Evolutionary conservation across 2,888 invertebrate genomes (phyloP).

Genomic region (Stratiomys singularior): DNA sequence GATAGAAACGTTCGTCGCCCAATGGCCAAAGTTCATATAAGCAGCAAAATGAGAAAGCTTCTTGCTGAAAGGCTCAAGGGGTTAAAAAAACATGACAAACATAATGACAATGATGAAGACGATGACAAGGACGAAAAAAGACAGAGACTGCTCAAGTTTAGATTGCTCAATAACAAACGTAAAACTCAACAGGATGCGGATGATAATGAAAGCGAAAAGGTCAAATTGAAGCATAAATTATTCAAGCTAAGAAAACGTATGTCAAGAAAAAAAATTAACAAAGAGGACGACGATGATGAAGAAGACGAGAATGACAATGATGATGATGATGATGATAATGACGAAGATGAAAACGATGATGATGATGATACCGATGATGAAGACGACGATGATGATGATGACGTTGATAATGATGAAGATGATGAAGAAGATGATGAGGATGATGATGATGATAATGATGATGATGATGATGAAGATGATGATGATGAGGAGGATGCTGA

Average conservation of each 20-base stretch:
- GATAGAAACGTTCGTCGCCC: slow-evolving; percentile 51
- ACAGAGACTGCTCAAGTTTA: background rate
- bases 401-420: slow-evolving; percentile 62
- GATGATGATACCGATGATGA: slow-evolving; percentile 65
- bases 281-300: slow-evolving; percentile 61
- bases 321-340: slow-evolving; percentile 63
- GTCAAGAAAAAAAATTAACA: slow-evolving; percentile 58
- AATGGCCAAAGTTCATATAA: background rate
- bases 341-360: slow-evolving; percentile 61
- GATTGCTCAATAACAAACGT: slow-evolving; percentile 60
- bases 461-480: slow-evolving; percentile 64
- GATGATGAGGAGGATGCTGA: slow-evolving; percentile 61
- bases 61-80: too few relatives aligned
- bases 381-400: slow-evolving; percentile 63
- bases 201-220: slow-evolving; percentile 56
- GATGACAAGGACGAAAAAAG: slow-evolving; percentile 63
- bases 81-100: too few relatives aligned
- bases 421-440: slow-evolving; percentile 60
- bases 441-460: slow-evolving; percentile 65
- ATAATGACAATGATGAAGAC: slow-evolving; percentile 49
- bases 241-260: slow-evolving; percentile 61
- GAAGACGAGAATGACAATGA: slow-evolving; percentile 66
- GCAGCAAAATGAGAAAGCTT: too few relatives aligned
- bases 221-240: slow-evolving; percentile 55
- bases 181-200: slow-evolving; percentile 64